phyloP scores from a whole-genome alignment of 2,888 invertebrate genomes.

The Eucera pruinosa region DNA sequence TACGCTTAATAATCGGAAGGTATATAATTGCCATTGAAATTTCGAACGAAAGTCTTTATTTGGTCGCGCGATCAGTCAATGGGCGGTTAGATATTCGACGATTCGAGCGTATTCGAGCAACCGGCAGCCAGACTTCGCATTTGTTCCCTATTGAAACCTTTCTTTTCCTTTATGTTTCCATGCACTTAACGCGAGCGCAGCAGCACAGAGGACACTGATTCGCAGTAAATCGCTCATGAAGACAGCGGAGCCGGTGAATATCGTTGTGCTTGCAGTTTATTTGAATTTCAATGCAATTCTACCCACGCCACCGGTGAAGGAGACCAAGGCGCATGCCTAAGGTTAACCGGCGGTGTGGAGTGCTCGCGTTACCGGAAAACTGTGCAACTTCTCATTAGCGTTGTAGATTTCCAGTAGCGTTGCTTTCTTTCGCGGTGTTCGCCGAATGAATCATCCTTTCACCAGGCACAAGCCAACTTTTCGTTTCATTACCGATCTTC shows the following conservation, averaged over 20 bases:
- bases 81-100: conserved; percentile 32
- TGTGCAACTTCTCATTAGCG: conserved; percentile 61
- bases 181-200: conserved; percentile 38
- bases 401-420: conserved; percentile 47
- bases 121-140: conserved; percentile 1
- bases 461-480: conserved; percentile 23
- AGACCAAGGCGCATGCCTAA: background rate
- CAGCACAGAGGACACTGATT: conserved; percentile 40
- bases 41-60: conserved; percentile 21
- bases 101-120: conserved; percentile 44
- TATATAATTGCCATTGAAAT: conserved; percentile 59
- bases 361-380: conserved; percentile 36
- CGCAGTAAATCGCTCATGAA: conserved; percentile 65
- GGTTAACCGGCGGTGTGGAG: conserved; percentile 43
- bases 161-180: conserved; percentile 35
- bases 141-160: conserved; percentile 42
- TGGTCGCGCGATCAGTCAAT: conserved; percentile 31
- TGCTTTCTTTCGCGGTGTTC: conserved; percentile 24
- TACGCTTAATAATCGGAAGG: conserved; percentile 38
- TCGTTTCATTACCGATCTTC: conserved; percentile 1
- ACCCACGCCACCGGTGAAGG: no score
- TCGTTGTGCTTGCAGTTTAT: conserved; percentile 56
- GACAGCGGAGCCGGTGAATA: conserved; percentile 44
- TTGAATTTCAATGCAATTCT: conserved; percentile 65
- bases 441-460: conserved; percentile 43